These are phyloP conservation scores for Schizopygopsis pylzovi DNA, from an alignment of 2,797 vertebrate genomes.

Conservation along the genomic window DNA sequence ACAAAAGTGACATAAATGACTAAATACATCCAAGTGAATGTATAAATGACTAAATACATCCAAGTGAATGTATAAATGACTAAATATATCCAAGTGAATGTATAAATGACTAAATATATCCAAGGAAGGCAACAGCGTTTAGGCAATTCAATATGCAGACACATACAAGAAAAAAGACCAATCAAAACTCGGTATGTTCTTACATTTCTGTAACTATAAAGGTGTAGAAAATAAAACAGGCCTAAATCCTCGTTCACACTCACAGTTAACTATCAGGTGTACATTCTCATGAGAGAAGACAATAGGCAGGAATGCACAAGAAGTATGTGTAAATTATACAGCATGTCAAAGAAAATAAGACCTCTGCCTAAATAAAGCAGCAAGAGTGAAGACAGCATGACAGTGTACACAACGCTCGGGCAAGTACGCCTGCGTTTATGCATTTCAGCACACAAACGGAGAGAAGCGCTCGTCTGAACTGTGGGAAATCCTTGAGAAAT, in stretches of 20 bases:
- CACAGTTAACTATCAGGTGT: not conserved
- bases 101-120: not conserved
- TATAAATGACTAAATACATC: not conserved
- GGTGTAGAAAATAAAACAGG: not conserved
- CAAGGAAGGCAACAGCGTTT: not conserved
- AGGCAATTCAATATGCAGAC: not conserved
- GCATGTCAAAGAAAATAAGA: conserved; percentile 22
- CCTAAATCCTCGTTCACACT: not conserved
- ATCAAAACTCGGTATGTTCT: not conserved
- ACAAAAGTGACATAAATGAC: not conserved
- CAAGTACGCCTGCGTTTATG: not conserved
- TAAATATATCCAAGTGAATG: too few relatives aligned
- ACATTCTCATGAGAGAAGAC: conserved; percentile 20
- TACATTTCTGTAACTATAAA: not conserved
- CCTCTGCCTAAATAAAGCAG: not conserved
- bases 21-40: too few relatives aligned
- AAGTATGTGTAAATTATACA: conserved; percentile 39
- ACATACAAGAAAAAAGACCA: not conserved
- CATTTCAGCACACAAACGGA: not conserved
- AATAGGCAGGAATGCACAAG: conserved; percentile 36
- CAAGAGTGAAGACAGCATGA: conserved; percentile 22
- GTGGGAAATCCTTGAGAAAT: conserved; percentile 55
- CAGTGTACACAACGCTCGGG: not conserved
- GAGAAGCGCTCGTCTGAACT: not conserved
- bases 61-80: not conserved